Evolutionary conservation across 2,113 vertebrate genomes (phyloP), one percentile per base, ranked within the genome.

Genomic region (Potamarius usumacintae): DNA sequence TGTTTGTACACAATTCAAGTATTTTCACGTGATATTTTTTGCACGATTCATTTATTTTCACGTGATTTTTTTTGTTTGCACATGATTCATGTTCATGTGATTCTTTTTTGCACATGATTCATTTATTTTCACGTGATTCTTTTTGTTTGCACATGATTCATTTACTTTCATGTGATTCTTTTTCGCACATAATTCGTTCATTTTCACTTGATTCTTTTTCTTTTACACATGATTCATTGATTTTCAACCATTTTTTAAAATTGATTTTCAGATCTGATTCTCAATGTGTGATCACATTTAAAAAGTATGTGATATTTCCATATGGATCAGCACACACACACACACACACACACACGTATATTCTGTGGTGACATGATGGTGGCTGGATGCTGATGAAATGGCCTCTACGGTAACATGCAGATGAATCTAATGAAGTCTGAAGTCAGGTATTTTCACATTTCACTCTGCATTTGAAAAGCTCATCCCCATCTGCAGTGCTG

Each of bases 401-500:
- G n/a, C 52, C 52, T 79, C 30, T 18, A 79, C n/a, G 6, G 6
- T 57, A 52, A n/a, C 52, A 79, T 57, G 77, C 77, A 57, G 53
- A 79, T 79, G 53, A 79, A 57, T 27, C 52, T 57, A 30, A 30
- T 79, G 53, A 57, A 55, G 52, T 79, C 77, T 79, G 12, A n/a
- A 79, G 8, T 79, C 22, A 2, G 25, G 20, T 4, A n/a, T 78
- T 78, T 78, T 78, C 15, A 20, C 78, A 58, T 58, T 80, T 80
- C 27, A 4, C 27, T 58, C 27, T 34, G 78, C 17, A 58, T 80
- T 58, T 80, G 7, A 80, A 34, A 80, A 80, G n/a, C 53, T 94
- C 84, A 76, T 76, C 48, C 83, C 95, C 91, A 95, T 91, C 87
- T 93, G 96, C 84, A 99, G 92, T 88, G 97, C 96, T 84, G 94